Evolutionary conservation across 2,797 vertebrate genomes (phyloP).

Genomic region (Pelobates cultripes): DNA sequence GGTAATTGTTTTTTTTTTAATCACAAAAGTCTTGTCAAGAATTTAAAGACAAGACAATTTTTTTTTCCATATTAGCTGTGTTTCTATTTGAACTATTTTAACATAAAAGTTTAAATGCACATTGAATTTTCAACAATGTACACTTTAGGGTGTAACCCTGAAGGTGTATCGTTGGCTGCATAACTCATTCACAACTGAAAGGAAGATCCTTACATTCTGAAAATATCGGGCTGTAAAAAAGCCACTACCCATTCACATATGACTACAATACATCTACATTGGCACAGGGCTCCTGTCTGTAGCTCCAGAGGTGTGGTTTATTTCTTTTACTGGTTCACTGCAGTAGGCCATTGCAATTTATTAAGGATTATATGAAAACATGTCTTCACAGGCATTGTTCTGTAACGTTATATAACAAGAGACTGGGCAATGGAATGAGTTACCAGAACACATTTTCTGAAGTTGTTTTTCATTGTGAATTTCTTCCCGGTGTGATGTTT

Average conservation of each 20-base stretch:
- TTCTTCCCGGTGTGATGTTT: slow-evolving; percentile 73
- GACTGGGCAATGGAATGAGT: slow-evolving; percentile 56
- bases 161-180: too few species aligned
- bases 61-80: too few species aligned
- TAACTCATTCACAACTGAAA: too few species aligned
- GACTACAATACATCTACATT: slow-evolving; percentile 26
- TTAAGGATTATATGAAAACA: slow-evolving; percentile 59
- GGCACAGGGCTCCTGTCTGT: slow-evolving; percentile 27
- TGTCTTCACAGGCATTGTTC: slow-evolving; percentile 61
- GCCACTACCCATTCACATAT: slow-evolving; percentile 5
- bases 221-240: too few species aligned
- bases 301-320: slow-evolving; percentile 43
- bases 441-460: slow-evolving; percentile 37
- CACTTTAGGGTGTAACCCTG: too few species aligned
- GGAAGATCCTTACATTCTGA: too few species aligned
- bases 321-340: slow-evolving; percentile 50
- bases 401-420: slow-evolving; percentile 58
- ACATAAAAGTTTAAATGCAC: too few species aligned
- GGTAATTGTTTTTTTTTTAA: too few species aligned
- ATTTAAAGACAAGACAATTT: too few species aligned
- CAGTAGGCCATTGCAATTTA: slow-evolving; percentile 57
- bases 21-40: too few species aligned
- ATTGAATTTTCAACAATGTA: too few species aligned
- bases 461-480: slow-evolving; percentile 56
- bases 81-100: too few species aligned